Conservation (phyloP, 2,888 invertebrate genomes). For the Drosophila rubida region DNA sequence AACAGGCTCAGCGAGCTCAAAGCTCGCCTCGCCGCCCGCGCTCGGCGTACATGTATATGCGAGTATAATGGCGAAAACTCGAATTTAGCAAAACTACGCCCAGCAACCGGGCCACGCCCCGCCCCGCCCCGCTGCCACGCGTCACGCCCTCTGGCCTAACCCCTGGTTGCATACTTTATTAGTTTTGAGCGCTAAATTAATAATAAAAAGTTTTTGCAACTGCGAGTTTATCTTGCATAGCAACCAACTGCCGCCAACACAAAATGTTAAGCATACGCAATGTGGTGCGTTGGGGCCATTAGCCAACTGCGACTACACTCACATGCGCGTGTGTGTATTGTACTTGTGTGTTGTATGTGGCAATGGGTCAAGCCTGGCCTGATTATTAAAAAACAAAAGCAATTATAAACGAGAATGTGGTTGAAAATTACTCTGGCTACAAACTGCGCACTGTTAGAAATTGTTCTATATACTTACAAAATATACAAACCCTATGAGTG, state of each 20-base stretch:
- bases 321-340: neutral
- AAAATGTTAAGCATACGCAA: constrained; percentile 66
- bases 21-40: constrained; percentile 22
- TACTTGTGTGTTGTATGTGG: constrained; percentile 14
- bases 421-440: constrained; percentile 53
- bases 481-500: constrained; percentile 10
- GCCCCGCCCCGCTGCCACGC: neutral
- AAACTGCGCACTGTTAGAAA: constrained; percentile 62
- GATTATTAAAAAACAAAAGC: constrained; percentile 79
- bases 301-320: constrained; percentile 22
- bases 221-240: constrained; percentile 62
- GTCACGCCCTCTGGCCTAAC: neutral
- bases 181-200: constrained; percentile 74
- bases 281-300: constrained; percentile 53
- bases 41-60: no score
- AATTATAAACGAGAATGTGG: constrained; percentile 66
- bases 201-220: constrained; percentile 67
- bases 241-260: constrained; percentile 37
- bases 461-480: constrained; percentile 26
- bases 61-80: constrained; percentile 17
- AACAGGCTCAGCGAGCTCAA: constrained; percentile 50
- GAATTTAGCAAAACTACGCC: neutral
- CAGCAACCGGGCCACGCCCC: neutral
- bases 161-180: constrained; percentile 62
- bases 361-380: constrained; percentile 66